Evolutionary conservation across 2,113 vertebrate genomes (phyloP), one percentile per base, ranked within the genome.

Genomic region (Apaloderma vittatum): DNA sequence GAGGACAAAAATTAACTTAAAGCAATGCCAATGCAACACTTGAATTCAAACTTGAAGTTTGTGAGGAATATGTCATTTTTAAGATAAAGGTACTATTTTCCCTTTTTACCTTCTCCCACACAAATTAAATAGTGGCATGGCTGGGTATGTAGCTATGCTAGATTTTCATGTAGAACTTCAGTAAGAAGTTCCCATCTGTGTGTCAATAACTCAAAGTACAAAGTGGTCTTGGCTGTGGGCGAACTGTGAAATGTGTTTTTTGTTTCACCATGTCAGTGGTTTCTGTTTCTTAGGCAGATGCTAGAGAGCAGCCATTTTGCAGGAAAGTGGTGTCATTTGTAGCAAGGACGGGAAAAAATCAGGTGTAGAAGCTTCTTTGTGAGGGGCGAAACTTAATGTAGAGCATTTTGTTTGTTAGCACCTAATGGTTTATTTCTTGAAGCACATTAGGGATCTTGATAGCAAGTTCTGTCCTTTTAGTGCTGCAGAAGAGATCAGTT

Each of bases 1-100:
- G 59, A 81, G 92, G 90, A 82, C 61, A 94, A 87, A 96, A 95
- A n/a, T 91, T 93, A 95, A 78, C 79, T 81, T 89, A 4, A 58
- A 61, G 27, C 59, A 86, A 49, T 40, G 81, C 52, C 67, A 26
- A 82, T 73, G 27, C 15, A 32, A 59, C 43, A 7, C 37, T 90
- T 79, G 51, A 8, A 45, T 51, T 84, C 4, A 26, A 49, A 52
- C 70, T 88, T 84, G 20, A 23, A 40, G 37, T 86, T 77, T 27
- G 6, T 77, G 36, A 83, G 23, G 55, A 20, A 30, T 88, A 26
- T 74, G 55, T 84, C 7, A 24, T 20, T 80, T 90, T 66, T 65
- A 61, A 90, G 23, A 29, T 63, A 29, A 74, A 71, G 51, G 30
- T 55, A 13, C 6, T 43, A 1, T 68, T 82, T 26, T 15, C 6